Conservation (phyloP, 2,797 vertebrate species). For the Chaetophractus vellerosus region DNA sequence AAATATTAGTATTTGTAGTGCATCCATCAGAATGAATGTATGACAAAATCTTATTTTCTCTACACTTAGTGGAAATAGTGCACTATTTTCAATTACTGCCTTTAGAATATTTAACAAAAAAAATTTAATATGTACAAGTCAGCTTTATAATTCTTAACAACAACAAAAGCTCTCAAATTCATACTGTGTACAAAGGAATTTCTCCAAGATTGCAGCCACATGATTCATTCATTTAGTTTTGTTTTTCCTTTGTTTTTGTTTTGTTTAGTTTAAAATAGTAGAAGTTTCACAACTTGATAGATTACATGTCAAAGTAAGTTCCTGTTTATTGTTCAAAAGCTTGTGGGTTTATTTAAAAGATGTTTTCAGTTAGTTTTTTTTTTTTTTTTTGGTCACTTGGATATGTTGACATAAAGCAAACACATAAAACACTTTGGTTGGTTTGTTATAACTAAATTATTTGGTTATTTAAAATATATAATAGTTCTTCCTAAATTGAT, state of each 20-base stretch:
- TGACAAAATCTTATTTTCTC: conserved; percentile 68
- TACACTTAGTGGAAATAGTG: conserved; percentile 67
- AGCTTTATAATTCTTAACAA: conserved; percentile 51
- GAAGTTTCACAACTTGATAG: conserved; percentile 84
- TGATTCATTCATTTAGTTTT: conserved; percentile 82
- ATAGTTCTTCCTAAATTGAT: conserved; percentile 30
- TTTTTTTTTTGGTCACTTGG: conserved; percentile 69
- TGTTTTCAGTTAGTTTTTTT: conserved; percentile 73
- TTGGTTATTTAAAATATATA: conserved; percentile 78
- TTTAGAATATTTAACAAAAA: not conserved
- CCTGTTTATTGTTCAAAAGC: conserved; percentile 81
- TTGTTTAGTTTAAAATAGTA: conserved; percentile 77
- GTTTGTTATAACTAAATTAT: conserved; percentile 72
- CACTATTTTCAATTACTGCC: not conserved
- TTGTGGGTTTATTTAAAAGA: conserved; percentile 83
- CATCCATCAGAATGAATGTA: conserved; percentile 75
- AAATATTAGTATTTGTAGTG: conserved; percentile 74
- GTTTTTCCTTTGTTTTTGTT: conserved; percentile 65
- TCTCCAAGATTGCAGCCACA: conserved; percentile 59
- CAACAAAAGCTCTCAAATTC: not conserved
- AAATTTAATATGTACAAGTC: not conserved
- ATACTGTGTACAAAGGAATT: conserved; percentile 54
- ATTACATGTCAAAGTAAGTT: conserved; percentile 82
- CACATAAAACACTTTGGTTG: conserved; percentile 71
- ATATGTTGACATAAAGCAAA: conserved; percentile 71